Conservation (phyloP, 1,140 invertebrate species). For the Dysdera silvatica region DNA sequence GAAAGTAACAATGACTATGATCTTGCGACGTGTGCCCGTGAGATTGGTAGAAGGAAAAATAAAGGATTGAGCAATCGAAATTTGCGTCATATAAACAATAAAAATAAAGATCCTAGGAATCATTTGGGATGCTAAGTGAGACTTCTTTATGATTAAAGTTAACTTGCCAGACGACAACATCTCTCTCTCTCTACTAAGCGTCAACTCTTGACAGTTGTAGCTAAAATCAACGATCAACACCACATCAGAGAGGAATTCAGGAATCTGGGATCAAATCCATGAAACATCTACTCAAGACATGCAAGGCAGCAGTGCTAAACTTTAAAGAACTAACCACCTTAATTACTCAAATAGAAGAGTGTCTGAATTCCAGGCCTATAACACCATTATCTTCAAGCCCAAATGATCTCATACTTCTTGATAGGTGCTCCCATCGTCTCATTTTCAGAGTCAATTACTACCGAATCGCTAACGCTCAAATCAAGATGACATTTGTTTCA, state of each 20-base stretch:
- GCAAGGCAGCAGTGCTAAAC: neutral
- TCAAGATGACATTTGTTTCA: neutral
- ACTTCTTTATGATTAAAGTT: slow-evolving; percentile 13
- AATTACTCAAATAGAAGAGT: neutral
- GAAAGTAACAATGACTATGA: too few species aligned
- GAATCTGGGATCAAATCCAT: too few species aligned
- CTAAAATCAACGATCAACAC: slow-evolving; percentile 44
- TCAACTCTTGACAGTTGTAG: slow-evolving; percentile 35
- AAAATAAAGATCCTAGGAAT: slow-evolving; percentile 28
- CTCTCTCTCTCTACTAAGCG: slow-evolving; percentile 4
- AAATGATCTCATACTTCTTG: neutral
- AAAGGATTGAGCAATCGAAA: too few species aligned
- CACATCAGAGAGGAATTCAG: too few species aligned
- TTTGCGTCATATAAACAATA: too few species aligned
- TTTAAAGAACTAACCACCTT: neutral
- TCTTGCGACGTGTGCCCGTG: too few species aligned
- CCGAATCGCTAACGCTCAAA: neutral
- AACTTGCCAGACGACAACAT: neutral
- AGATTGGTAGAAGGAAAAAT: too few species aligned
- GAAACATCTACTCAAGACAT: neutral
- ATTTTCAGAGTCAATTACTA: neutral
- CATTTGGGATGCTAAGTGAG: slow-evolving; percentile 19
- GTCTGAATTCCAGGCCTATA: neutral
- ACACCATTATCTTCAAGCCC: neutral
- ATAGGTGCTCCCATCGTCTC: neutral